Percentiles rank a stretch among this genome's conserved stretches.
These are phyloP conservation scores for Apis laboriosa DNA, from an alignment of 1,140 invertebrate genomes.

Conservation along the genomic window DNA sequence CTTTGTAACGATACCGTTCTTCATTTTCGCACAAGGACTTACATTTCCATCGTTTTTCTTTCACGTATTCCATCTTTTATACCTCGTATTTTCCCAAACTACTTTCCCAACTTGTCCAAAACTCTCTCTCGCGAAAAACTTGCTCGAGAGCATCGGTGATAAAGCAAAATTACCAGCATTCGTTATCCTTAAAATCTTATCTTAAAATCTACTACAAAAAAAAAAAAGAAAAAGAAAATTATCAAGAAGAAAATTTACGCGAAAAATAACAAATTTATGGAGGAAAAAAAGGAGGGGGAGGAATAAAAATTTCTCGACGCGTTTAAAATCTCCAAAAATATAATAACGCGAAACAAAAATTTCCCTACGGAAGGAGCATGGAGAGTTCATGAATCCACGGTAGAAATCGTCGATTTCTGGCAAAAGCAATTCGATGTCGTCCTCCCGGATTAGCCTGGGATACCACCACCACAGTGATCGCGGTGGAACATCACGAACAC, in stretches of 20 bases:
- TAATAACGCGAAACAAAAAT: background rate
- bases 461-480: constrained; percentile 12
- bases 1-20: background rate
- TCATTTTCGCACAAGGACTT: background rate
- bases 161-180: background rate
- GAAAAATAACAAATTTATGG: no score
- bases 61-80: background rate
- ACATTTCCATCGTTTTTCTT: background rate
- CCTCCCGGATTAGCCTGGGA: constrained; percentile 50
- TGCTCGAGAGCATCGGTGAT: background rate
- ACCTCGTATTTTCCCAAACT: background rate
- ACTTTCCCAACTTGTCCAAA: background rate
- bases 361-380: background rate
- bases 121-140: background rate
- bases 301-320: no score
- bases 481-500: constrained; percentile 52
- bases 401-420: constrained; percentile 37
- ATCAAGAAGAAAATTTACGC: no score
- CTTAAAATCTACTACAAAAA: background rate
- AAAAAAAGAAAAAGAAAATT: no score
- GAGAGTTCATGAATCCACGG: no score
- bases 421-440: constrained; percentile 44
- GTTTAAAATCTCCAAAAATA: background rate
- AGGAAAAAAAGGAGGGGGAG: no score
- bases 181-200: background rate